Base-by-base conservation (phyloP, 2,888 invertebrate genomes). In the Cynaeus angustus region DNA sequence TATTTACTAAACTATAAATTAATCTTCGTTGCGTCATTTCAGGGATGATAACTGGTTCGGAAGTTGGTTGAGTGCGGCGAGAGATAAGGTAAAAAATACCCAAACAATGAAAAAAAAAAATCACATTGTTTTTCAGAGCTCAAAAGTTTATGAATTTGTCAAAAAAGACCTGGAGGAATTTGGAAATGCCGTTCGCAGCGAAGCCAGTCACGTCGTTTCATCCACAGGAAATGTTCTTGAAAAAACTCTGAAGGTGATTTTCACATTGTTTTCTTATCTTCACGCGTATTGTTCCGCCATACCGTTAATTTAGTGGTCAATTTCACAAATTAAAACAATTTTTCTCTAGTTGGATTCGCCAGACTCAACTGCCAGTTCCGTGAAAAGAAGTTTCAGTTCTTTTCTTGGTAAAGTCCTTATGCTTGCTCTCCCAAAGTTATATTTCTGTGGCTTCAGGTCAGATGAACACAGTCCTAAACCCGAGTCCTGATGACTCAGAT, bases 161-260 rank as follows among this genome's bases (percentile, higher is more conserved):
- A 92, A 91, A 82, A 91, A 91, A 78, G 93, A 93, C 82, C 84
- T 93, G 75, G 91, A 91, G 79, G 93, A 93, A 83, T 90, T 93
- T 75, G 91, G 92, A 9, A 88, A 88, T 58, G 91, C 90, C 6
- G 91, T 93, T 2, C 91, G 91, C 82, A 88, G 88, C 74, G 92
- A 93, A 83, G 92, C 92, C 5, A 89, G 88, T 72, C 89, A 88
- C 78, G 90, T 92, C 12, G 89, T 91, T 75, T 88, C 86, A 71
- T 88, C 90, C 33, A 91, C 92, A 0, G 91, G 92, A 30, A 88
- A 87, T 70, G 91, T 88, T 43, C 86, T 92, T 61, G 91, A 91
- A 75, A 91, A 91, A 82, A 92, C 91, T 10, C 85, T 92, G 4
- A 91, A 90, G 86, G 92, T 92, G 82, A 43, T 9, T 33, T 28